Base-by-base conservation (phyloP, 2,797 vertebrate genomes). In the Odontamblyopus lacepedii region DNA sequence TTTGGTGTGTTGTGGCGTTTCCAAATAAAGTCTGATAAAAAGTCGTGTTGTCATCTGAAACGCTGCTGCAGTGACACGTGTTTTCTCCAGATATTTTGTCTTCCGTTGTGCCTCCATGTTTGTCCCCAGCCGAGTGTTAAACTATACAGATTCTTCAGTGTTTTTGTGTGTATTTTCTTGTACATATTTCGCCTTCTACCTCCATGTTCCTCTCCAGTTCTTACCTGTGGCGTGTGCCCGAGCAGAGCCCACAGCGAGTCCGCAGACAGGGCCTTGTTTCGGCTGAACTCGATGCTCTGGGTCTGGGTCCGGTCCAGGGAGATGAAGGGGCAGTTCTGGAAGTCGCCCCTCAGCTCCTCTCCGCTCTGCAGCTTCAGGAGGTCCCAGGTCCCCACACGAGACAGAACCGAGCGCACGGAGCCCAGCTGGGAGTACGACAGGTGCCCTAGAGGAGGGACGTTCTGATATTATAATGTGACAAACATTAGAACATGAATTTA, bases 391-490 rank as follows among this genome's bases (percentile, higher is more conserved):
- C 93, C 93, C 78, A 92, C 83, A 44, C 67, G 78, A 66, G 73
- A 76, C 70, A 95, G 86, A 64, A 89, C 79, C 48, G 82, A 86
- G 63, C 86, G 87, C 70, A 85, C 87, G 0, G 83, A 87, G 44
- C 84, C 87, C 85, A 94, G 89, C 88, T 94, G 93, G 38, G 81
- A 77, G 86, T 93, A 94, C 0, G 94, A 95, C 88, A 95, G 85
- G 79, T 91, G 92, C 83, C 94, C 94, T 95, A 79, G 62, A 75
- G 71, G 59, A 65, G 7, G 23, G 23, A 23, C 23, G 23, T 23
- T 23, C 23, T 23, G 23, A 23, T 23, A 23, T 23, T 23, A 23
- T 23, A 23, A 23, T 23, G 23, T 23, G 23, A 23, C 23, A 23
- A 23, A 23, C 23, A 23, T 23, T 23, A 23, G 23, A 23, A 23